Conservation (phyloP, 2,888 invertebrate species). For the Microdon myrmicae region DNA sequence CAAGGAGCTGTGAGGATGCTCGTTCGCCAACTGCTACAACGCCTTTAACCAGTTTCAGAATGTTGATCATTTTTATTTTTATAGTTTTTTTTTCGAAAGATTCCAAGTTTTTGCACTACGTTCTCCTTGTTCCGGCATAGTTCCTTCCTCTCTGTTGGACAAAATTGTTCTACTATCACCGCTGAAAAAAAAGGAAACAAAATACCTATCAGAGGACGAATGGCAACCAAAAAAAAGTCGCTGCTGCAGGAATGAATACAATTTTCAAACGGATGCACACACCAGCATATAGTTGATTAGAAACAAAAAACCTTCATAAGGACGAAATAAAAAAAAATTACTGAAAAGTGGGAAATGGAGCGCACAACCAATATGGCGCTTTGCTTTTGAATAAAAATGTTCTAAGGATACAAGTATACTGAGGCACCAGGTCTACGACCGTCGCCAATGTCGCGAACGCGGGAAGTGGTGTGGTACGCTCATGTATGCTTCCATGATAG, state of each 20-base stretch:
- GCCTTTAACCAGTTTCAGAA: constrained; percentile 23
- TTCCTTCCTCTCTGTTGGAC: constrained; percentile 46
- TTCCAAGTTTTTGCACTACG: constrained; percentile 25
- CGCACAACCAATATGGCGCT: constrained; percentile 46
- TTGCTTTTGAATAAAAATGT: constrained; percentile 44
- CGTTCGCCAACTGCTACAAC: constrained; percentile 5
- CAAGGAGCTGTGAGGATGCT: constrained; percentile 12
- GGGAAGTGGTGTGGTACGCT: too few species aligned
- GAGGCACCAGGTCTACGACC: too few species aligned
- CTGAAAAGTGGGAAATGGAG: constrained; percentile 26
- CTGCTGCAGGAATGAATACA: constrained; percentile 34
- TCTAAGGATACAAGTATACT: too few species aligned
- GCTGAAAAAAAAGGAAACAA: constrained; percentile 2
- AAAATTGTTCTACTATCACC: constrained; percentile 23
- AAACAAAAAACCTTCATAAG: constrained; percentile 19
- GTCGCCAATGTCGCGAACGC: too few species aligned
- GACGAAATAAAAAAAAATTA: constrained; percentile 3
- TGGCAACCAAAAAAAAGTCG: constrained; percentile 30
- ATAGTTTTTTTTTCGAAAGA: constrained; percentile 38
- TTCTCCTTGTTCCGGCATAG: constrained; percentile 35
- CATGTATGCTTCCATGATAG: too few species aligned
- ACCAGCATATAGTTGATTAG: constrained; percentile 36
- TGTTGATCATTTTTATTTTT: constrained; percentile 24
- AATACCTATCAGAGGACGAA: constrained; percentile 10
- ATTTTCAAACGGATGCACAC: constrained; percentile 42